phyloP scores from a whole-genome alignment of 2,797 vertebrate species.

The Macropus fuliginosus region DNA sequence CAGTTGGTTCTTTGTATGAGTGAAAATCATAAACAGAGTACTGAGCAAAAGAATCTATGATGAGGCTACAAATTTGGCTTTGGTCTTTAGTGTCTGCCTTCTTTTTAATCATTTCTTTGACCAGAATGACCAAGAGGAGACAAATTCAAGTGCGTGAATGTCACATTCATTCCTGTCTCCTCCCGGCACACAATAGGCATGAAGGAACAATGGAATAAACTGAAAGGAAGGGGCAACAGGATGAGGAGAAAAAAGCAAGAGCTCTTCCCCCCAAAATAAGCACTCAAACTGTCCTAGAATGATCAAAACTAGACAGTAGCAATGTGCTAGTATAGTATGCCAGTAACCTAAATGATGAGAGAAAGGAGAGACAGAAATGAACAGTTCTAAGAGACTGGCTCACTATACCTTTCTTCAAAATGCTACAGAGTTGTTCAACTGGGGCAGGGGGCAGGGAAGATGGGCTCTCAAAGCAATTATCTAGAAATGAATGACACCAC shows the following conservation, averaged over 20 bases:
- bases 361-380: background rate
- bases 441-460: background rate
- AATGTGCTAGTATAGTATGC: background rate
- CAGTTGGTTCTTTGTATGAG: background rate
- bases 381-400: background rate
- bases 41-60: accelerated
- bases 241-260: background rate
- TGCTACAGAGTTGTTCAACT: background rate
- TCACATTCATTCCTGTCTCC: no score
- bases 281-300: background rate
- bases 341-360: background rate
- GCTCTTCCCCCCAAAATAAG: background rate
- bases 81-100: accelerated
- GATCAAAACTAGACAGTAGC: background rate
- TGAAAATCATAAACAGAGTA: background rate
- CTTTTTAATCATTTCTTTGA: background rate
- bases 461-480: background rate
- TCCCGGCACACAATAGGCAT: background rate
- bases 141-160: no score
- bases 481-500: background rate
- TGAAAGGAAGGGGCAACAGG: background rate
- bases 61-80: background rate
- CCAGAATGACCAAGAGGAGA: background rate
- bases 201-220: background rate
- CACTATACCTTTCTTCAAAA: background rate